Base-by-base conservation (phyloP, 2,888 invertebrate species). In the Cataglyphis albicans region DNA sequence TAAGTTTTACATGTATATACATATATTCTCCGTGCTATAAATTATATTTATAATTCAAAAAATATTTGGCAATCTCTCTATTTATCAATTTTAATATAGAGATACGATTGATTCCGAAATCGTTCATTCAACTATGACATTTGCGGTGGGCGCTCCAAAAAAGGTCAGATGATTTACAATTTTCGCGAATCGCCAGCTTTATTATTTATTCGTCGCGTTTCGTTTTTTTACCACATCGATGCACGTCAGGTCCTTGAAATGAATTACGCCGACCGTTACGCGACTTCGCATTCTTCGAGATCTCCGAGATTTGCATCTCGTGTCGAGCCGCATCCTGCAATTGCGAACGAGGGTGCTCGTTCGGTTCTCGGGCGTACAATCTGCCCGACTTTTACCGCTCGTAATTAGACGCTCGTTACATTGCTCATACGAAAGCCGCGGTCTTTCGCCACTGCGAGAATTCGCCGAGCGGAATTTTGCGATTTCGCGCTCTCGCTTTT, bases 41-140 rank as follows among this genome's bases (percentile, higher is more conserved):
- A 44, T 65, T 41, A 65, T 21, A 44, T 67, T 25, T 15, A 29
- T 18, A 4, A 44, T 5, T 7, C 9, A 48, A 41, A 12, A 29
- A 72, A 25, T 7, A 44, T 38, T 74, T n/a, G 10, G 21, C 18
- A 44, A 44, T 29, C 35, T 35, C 6, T 35, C 5, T 74, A 41
- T 44, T 10, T 44, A n/a, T 44, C 29, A 32, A n/a, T 63, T n/a
- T 44, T 21, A 29, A 29, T 29, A 10, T 29, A 48, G 48, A n/a
- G 12, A 55, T 21, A 29, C 6, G n/a, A 21, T 3, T 38, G 75
- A 52, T 41, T 44, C 15, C 41, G 9, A 68, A 57, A 68, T 29
- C 44, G 21, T 59, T 44, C 57, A 61, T 70, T 89, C 84, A 89
- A 87, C 88, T 67, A 84, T 89, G 89, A 87, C 89, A 86, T 89